A percentile compares a stretch with the other conserved stretches of the same genome.
These are phyloP conservation scores for Bombus superbus DNA, from an alignment of 1,140 invertebrate species.

Conservation along the genomic window DNA sequence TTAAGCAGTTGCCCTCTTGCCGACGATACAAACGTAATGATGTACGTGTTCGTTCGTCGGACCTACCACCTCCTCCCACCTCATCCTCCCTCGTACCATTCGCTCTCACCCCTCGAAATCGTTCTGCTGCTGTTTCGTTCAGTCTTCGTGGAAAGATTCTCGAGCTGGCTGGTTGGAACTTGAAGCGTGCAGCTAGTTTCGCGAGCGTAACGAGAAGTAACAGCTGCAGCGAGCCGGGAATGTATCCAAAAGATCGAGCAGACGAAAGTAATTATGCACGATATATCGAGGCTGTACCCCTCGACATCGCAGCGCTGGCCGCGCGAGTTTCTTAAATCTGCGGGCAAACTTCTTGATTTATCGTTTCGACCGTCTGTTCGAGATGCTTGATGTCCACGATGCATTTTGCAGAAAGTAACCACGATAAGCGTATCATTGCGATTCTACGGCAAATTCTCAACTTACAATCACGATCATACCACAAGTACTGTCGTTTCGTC, in stretches of 20 bases:
- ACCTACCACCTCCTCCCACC: slow-evolving; percentile 14
- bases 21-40: slow-evolving; percentile 62
- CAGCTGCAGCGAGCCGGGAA: slow-evolving; percentile 64
- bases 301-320: not conserved
- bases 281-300: slow-evolving; percentile 60
- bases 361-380: slow-evolving; percentile 41
- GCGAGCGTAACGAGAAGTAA: slow-evolving; percentile 67
- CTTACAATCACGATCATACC: too few relatives aligned
- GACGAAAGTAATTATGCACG: slow-evolving; percentile 70
- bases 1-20: slow-evolving; percentile 52
- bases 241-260: slow-evolving; percentile 66
- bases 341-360: slow-evolving; percentile 66
- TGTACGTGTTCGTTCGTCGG: slow-evolving; percentile 56
- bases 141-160: slow-evolving; percentile 43
- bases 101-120: not conserved
- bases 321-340: slow-evolving; percentile 59
- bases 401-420: not conserved
- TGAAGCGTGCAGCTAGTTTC: slow-evolving; percentile 63
- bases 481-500: not conserved
- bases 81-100: slow-evolving; percentile 5
- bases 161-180: slow-evolving; percentile 55
- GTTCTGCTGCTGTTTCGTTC: slow-evolving; percentile 9
- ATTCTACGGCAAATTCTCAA: not conserved
- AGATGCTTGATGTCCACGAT: not conserved
- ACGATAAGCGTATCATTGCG: not conserved